These are phyloP conservation scores for Recurvirostra avosetta DNA, from an alignment of 2,113 vertebrate genomes.

Conservation along the genomic window DNA sequence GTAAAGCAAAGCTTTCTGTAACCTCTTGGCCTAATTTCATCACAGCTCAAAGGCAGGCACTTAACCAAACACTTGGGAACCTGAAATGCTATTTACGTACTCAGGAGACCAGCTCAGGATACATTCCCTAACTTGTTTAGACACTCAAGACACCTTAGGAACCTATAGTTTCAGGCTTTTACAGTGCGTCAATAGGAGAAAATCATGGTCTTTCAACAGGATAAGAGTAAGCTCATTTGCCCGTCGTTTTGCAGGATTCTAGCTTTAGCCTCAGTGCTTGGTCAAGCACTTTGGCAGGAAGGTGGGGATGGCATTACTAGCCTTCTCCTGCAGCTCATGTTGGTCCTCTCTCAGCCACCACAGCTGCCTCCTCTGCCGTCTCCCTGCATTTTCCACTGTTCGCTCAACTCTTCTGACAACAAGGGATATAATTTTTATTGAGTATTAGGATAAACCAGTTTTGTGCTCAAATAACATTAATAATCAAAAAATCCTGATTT, in stretches of 20 bases:
- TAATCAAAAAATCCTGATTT: background rate
- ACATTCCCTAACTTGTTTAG: background rate
- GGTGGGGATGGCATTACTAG: background rate
- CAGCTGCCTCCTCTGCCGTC: background rate
- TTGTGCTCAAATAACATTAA: background rate
- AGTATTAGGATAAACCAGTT: background rate
- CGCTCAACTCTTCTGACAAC: background rate
- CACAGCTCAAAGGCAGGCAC: background rate
- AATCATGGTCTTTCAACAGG: background rate
- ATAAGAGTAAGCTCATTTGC: background rate
- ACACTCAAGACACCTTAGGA: background rate
- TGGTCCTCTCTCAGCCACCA: background rate
- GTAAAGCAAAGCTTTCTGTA: background rate
- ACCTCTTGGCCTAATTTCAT: background rate
- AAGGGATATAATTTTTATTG: background rate
- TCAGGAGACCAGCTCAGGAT: background rate
- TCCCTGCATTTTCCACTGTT: background rate
- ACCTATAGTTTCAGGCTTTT: background rate
- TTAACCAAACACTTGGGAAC: background rate
- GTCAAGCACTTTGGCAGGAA: background rate
- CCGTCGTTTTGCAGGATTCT: background rate
- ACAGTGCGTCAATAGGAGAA: background rate
- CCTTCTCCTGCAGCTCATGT: background rate
- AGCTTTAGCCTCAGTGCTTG: background rate
- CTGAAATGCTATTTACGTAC: background rate